Evolutionary conservation across 2,888 invertebrate genomes (phyloP).

Genomic region (Eustalomyia histrio): DNA sequence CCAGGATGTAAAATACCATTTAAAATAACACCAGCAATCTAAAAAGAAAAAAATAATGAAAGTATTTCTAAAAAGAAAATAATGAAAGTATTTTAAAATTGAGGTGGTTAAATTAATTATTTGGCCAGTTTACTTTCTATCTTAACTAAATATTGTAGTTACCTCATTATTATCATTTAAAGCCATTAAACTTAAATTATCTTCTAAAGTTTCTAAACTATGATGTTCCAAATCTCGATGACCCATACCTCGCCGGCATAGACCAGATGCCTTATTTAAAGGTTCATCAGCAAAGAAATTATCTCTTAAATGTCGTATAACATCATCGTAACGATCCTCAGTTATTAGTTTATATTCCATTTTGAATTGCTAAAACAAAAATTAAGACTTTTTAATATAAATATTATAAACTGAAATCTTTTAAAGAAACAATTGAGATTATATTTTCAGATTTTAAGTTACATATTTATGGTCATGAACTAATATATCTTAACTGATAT

Average conservation of each 20-base stretch:
- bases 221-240: conserved; percentile 87
- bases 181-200: conserved; percentile 87
- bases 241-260: conserved; percentile 85
- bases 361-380: neutral
- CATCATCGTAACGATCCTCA: conserved; percentile 80
- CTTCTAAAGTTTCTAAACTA: conserved; percentile 86
- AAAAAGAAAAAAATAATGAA: conserved; percentile 67
- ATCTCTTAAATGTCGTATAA: conserved; percentile 85
- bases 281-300: conserved; percentile 92
- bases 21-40: conserved; percentile 89
- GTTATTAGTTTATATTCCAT: conserved; percentile 78
- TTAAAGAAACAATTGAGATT: no score
- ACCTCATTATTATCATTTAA: conserved; percentile 83
- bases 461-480: no score
- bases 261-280: conserved; percentile 87
- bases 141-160: conserved; percentile 66
- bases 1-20: conserved; percentile 88
- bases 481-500: no score
- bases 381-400: neutral
- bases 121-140: no score
- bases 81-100: no score
- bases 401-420: no score
- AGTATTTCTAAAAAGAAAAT: no score
- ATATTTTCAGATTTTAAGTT: no score
- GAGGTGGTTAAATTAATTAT: no score